These are phyloP conservation scores for Eilema sororculum DNA, from an alignment of 2,888 invertebrate species.

Conservation along the genomic window DNA sequence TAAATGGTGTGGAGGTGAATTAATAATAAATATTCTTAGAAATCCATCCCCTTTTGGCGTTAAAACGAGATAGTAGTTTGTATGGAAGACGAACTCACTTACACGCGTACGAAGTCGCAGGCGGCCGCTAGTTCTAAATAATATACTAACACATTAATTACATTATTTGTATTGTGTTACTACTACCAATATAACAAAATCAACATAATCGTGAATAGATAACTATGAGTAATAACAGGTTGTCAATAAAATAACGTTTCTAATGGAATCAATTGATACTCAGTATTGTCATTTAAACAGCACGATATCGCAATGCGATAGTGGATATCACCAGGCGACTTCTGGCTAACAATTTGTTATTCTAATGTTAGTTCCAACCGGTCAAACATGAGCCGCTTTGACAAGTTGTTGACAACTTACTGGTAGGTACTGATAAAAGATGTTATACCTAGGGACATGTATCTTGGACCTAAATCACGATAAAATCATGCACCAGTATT, in stretches of 20 bases:
- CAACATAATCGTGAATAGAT: slow-evolving; percentile 48
- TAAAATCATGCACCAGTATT: too few species aligned
- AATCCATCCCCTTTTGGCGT: too few species aligned
- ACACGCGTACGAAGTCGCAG: too few species aligned
- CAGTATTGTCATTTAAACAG: slow-evolving; percentile 51
- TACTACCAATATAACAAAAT: slow-evolving; percentile 38
- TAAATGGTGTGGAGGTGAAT: too few species aligned
- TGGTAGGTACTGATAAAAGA: slow-evolving; percentile 55
- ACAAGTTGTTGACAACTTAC: slow-evolving; percentile 60
- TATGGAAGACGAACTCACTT: too few species aligned
- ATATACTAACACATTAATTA: too few species aligned
- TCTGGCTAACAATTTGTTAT: slow-evolving; percentile 63
- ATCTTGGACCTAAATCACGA: too few species aligned
- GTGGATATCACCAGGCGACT: slow-evolving; percentile 49
- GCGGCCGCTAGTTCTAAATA: too few species aligned
- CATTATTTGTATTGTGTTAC: too few species aligned
- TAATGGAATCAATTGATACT: slow-evolving; percentile 51
- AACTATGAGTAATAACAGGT: slow-evolving; percentile 30
- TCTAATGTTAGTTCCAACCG: slow-evolving; percentile 58
- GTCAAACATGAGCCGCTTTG: slow-evolving; percentile 59
- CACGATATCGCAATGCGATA: slow-evolving; percentile 41
- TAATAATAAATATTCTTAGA: too few species aligned
- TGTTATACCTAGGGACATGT: too few species aligned
- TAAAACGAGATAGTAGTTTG: too few species aligned
- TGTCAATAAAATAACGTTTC: slow-evolving; percentile 35